Percentiles rank a stretch among this genome's conserved stretches.
These are phyloP conservation scores for Thamnaconus septentrionalis DNA, from an alignment of 2,113 vertebrate species.

Conservation along the genomic window DNA sequence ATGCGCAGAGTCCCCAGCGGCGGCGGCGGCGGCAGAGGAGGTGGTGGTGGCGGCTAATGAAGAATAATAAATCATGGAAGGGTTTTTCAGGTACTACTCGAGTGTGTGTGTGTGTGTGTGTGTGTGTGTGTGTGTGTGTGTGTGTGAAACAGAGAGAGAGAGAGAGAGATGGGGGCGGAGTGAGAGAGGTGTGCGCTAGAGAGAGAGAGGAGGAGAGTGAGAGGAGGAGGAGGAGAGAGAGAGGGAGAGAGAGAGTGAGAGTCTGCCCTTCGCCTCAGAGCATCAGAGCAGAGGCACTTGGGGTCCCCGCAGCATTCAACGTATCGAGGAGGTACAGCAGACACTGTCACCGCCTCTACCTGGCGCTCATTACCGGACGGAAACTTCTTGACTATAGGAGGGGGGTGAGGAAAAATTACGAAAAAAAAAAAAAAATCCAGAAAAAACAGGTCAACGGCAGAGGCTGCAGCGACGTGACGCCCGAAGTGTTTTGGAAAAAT, in stretches of 20 bases:
- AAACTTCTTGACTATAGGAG: conserved; percentile 35
- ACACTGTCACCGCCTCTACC: conserved; percentile 67
- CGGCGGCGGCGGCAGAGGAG: conserved; percentile 60
- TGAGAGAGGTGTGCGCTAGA: conserved; percentile 35
- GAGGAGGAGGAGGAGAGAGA: conserved; percentile 60
- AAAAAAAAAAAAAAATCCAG: background rate
- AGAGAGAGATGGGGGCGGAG: conserved; percentile 24
- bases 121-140: conserved; percentile 5
- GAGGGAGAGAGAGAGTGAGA: conserved; percentile 69
- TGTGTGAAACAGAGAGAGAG: conserved; percentile 30
- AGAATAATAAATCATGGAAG: conserved; percentile 83
- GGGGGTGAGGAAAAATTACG: background rate
- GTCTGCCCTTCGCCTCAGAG: conserved; percentile 72
- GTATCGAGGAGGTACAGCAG: conserved; percentile 62
- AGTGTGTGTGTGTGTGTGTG: conserved; percentile 32
- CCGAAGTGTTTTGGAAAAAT: conserved; percentile 51
- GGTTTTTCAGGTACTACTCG: conserved; percentile 74
- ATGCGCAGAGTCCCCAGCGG: conserved; percentile 77
- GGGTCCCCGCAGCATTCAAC: conserved; percentile 80
- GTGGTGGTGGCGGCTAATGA: conserved; percentile 79
- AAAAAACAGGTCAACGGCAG: conserved; percentile 52
- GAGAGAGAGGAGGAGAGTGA: conserved; percentile 63
- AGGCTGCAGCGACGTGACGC: conserved; percentile 12
- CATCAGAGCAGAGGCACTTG: conserved; percentile 72
- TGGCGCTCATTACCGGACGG: conserved; percentile 63